Conservation (phyloP, 1,140 invertebrate species). For the Calliphora vicina region DNA sequence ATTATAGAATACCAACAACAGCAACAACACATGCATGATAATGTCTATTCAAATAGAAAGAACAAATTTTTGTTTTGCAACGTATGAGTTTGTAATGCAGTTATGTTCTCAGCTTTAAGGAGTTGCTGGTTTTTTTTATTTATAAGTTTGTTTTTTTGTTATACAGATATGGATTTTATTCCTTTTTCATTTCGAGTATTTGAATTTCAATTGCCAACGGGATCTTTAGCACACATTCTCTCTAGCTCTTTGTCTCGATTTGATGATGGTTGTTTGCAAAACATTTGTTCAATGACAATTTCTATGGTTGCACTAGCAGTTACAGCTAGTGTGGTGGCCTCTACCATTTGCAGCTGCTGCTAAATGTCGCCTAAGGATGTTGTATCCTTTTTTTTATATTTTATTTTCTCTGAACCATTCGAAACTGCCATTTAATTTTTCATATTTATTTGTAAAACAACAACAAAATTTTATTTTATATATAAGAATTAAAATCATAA, state of each 20-base stretch:
- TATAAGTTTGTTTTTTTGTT: not conserved
- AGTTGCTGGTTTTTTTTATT: not conserved
- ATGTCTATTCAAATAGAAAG: constrained; percentile 24
- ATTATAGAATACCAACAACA: not conserved
- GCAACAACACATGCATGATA: constrained; percentile 6
- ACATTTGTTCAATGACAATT: not conserved
- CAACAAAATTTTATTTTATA: too few species aligned
- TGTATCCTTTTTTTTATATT: not conserved
- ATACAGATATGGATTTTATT: not conserved
- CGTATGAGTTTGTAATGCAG: not conserved
- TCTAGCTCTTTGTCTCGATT: not conserved
- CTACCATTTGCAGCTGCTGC: not conserved
- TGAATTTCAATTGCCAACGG: not conserved
- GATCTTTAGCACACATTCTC: not conserved
- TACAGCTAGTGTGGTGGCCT: not conserved
- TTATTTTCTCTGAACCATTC: not conserved
- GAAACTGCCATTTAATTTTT: constrained; percentile 28
- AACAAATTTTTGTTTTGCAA: not conserved
- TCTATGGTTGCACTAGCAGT: not conserved
- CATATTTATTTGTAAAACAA: constrained; percentile 15
- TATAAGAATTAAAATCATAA: not conserved
- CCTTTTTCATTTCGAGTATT: not conserved
- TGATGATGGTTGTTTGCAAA: not conserved
- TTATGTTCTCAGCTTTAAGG: not conserved
- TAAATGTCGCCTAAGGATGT: constrained; percentile 16